Percentiles rank a stretch among this genome's conserved stretches.
These are phyloP conservation scores for Limnephilus auricula DNA, from an alignment of 2,888 invertebrate species.

Conservation along the genomic window DNA sequence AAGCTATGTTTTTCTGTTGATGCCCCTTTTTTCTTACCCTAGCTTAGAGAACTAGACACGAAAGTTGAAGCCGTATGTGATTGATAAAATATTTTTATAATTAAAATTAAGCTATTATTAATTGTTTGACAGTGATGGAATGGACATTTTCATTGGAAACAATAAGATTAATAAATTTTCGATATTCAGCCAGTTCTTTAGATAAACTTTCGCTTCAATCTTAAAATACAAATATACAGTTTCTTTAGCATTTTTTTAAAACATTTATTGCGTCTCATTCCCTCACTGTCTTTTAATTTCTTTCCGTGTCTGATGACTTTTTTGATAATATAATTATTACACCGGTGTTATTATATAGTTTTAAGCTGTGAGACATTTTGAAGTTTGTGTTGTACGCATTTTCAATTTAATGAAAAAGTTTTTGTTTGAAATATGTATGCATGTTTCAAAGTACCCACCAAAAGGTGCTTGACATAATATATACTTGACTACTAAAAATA, in stretches of 20 bases:
- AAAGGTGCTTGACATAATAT: background rate
- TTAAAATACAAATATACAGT: background rate
- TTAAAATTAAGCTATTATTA: slow-evolving; percentile 39
- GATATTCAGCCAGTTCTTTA: background rate
- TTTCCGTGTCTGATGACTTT: background rate
- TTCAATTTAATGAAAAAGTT: background rate
- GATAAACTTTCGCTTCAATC: background rate
- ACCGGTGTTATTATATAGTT: slow-evolving; percentile 2
- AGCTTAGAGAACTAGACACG: slow-evolving; percentile 21
- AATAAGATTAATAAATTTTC: background rate
- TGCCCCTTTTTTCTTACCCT: slow-evolving; percentile 36
- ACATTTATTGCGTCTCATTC: background rate
- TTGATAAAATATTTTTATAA: slow-evolving; percentile 49
- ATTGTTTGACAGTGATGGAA: slow-evolving; percentile 33
- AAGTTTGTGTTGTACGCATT: background rate
- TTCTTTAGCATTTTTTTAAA: background rate
- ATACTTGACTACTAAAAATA: background rate
- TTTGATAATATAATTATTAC: background rate
- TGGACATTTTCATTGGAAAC: background rate
- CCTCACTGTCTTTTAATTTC: background rate
- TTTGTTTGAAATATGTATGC: background rate
- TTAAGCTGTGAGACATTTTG: background rate
- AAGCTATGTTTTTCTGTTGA: slow-evolving; percentile 22
- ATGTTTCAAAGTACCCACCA: background rate
- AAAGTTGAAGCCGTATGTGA: slow-evolving; percentile 25